These are phyloP conservation scores for Chanos chanos DNA, from an alignment of 2,797 vertebrate genomes.

Conservation along the genomic window DNA sequence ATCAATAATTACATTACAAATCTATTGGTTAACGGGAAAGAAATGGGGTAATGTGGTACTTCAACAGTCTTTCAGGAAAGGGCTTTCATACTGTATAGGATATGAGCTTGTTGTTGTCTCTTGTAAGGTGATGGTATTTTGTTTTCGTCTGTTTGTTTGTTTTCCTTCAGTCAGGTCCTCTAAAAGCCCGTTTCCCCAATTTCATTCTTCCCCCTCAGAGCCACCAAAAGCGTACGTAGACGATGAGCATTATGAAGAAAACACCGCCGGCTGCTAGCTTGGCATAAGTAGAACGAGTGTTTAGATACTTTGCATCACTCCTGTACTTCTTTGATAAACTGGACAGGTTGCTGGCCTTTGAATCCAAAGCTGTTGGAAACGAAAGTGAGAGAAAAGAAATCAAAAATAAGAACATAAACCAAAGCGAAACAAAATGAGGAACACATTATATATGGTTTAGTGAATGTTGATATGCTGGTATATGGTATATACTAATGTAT, in stretches of 20 bases:
- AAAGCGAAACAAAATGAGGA: too few species aligned
- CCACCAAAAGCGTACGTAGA: constrained; percentile 99
- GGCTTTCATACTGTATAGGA: constrained; percentile 50
- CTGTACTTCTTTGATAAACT: constrained; percentile 97
- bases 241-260: constrained; percentile 97
- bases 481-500: too few species aligned
- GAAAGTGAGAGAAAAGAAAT: not conserved
- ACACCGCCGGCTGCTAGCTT: constrained; percentile 93
- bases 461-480: too few species aligned
- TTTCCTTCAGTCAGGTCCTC: not conserved
- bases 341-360: constrained; percentile 96
- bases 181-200: not conserved
- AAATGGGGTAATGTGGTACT: constrained; percentile 41
- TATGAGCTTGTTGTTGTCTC: constrained; percentile 33
- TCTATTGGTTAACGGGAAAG: constrained; percentile 48
- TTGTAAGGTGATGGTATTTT: too few species aligned
- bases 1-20: constrained; percentile 51
- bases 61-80: constrained; percentile 49
- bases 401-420: too few species aligned
- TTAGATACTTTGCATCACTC: constrained; percentile 96
- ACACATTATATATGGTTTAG: too few species aligned
- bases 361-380: constrained; percentile 82
- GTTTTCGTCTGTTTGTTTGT: not conserved
- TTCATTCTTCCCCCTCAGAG: constrained; percentile 72
- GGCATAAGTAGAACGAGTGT: constrained; percentile 97